Conservation (phyloP, 2,113 vertebrate genomes). For the Axis porcinus region DNA sequence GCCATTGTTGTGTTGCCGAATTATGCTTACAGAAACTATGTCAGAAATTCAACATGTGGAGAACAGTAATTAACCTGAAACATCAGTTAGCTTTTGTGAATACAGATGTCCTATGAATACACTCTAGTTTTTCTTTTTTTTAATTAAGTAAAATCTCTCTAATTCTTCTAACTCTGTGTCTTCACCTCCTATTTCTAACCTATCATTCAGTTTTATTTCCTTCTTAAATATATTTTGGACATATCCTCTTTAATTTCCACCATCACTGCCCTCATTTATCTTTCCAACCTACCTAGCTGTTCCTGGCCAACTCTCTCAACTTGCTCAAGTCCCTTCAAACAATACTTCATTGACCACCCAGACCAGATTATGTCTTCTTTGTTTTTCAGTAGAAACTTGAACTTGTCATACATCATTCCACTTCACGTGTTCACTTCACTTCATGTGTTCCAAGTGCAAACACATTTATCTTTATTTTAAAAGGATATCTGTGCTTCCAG, state of each 20-base stretch:
- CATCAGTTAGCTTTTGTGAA: slow-evolving; percentile 62
- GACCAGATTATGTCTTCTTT: neutral
- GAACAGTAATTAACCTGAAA: slow-evolving; percentile 69
- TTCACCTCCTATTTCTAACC: neutral
- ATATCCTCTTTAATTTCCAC: neutral
- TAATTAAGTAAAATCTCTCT: slow-evolving; percentile 38
- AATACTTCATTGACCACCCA: neutral
- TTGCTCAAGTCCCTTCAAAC: neutral
- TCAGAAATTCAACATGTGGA: slow-evolving; percentile 61
- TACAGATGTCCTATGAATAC: slow-evolving; percentile 61
- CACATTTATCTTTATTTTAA: neutral
- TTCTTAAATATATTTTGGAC: neutral
- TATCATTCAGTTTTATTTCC: neutral
- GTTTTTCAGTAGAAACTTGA: neutral
- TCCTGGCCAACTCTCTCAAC: neutral
- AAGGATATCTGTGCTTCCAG: neutral
- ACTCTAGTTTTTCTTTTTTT: neutral
- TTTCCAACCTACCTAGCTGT: neutral
- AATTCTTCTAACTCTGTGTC: neutral
- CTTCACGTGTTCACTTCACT: neutral
- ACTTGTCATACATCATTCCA: neutral
- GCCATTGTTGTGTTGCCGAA: slow-evolving; percentile 67
- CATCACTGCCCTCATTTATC: neutral
- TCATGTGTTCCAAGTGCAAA: neutral
- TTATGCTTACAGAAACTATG: slow-evolving; percentile 58